These are phyloP conservation scores for Eilema caniola DNA, from an alignment of 2,888 invertebrate genomes.

Conservation along the genomic window DNA sequence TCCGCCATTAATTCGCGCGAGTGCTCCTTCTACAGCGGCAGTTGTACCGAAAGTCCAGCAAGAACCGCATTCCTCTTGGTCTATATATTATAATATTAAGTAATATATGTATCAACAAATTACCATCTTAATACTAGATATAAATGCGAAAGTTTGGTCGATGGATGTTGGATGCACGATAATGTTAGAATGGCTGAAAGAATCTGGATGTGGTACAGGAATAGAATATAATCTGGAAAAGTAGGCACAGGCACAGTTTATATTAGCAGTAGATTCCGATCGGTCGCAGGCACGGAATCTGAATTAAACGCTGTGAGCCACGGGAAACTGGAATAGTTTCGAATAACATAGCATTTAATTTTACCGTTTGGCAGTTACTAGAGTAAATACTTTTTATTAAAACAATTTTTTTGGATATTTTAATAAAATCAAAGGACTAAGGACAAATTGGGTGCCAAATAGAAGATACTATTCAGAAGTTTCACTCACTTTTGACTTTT, in stretches of 20 bases:
- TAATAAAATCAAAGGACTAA: background rate
- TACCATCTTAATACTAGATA: background rate
- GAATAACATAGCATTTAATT: too few relatives aligned
- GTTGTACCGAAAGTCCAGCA: slow-evolving; percentile 75
- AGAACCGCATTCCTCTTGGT: slow-evolving; percentile 71
- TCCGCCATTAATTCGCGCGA: slow-evolving; percentile 70
- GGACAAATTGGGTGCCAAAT: background rate
- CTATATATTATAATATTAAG: slow-evolving; percentile 45
- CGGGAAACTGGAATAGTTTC: too few relatives aligned
- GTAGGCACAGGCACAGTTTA: too few relatives aligned
- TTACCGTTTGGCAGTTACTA: too few relatives aligned
- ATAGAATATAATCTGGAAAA: background rate
- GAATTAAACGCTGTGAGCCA: too few relatives aligned
- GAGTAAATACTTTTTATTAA: too few relatives aligned
- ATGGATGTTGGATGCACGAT: background rate
- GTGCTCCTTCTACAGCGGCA: slow-evolving; percentile 71
- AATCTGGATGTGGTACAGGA: background rate
- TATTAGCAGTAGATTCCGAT: too few relatives aligned
- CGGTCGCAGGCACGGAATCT: too few relatives aligned
- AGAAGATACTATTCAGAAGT: background rate
- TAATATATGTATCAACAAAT: background rate
- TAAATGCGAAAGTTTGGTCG: background rate
- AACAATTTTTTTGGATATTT: background rate
- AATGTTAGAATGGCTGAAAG: background rate
- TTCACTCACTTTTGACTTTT: slow-evolving; percentile 64